phyloP scores from a whole-genome alignment of 2,113 vertebrate genomes.

The Oryctolagus cuniculus region DNA sequence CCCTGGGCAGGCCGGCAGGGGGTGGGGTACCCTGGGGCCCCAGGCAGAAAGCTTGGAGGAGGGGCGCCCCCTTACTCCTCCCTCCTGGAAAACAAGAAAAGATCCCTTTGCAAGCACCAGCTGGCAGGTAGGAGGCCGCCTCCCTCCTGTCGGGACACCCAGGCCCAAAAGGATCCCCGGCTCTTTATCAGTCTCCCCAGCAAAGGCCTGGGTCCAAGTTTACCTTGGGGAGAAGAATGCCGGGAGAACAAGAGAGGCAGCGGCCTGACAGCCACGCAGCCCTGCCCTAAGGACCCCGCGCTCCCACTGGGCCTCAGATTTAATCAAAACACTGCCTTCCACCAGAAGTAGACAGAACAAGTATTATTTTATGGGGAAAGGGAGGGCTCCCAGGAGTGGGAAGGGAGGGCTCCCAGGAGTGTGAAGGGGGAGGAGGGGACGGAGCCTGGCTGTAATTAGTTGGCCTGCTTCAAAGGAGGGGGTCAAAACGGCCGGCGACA shows the following conservation, averaged over 20 bases:
- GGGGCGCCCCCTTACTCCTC: not conserved
- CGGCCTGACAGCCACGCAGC: not conserved
- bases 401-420: slow-evolving; percentile 43
- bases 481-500: not conserved
- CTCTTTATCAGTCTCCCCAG: slow-evolving; percentile 23
- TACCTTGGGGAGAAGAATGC: slow-evolving; percentile 54
- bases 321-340: slow-evolving; percentile 71
- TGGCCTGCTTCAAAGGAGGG: slow-evolving; percentile 14
- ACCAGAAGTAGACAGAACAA: slow-evolving; percentile 64
- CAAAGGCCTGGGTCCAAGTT: slow-evolving; percentile 55
- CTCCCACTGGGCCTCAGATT: slow-evolving; percentile 64
- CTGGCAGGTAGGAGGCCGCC: slow-evolving; percentile 58
- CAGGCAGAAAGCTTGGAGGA: slow-evolving; percentile 10
- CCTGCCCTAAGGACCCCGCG: not conserved
- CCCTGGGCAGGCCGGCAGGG: not conserved
- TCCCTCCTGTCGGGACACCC: slow-evolving; percentile 54
- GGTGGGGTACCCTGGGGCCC: not conserved
- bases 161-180: slow-evolving; percentile 42
- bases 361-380: slow-evolving; percentile 67
- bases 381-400: slow-evolving; percentile 52
- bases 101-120: slow-evolving; percentile 65
- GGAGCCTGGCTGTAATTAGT: slow-evolving; percentile 65
- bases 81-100: slow-evolving; percentile 52
- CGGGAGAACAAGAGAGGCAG: not conserved
- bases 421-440: slow-evolving; percentile 25